Evolutionary conservation across 1,140 invertebrate genomes (phyloP).

Genomic region (Temnothorax longispinosus): DNA sequence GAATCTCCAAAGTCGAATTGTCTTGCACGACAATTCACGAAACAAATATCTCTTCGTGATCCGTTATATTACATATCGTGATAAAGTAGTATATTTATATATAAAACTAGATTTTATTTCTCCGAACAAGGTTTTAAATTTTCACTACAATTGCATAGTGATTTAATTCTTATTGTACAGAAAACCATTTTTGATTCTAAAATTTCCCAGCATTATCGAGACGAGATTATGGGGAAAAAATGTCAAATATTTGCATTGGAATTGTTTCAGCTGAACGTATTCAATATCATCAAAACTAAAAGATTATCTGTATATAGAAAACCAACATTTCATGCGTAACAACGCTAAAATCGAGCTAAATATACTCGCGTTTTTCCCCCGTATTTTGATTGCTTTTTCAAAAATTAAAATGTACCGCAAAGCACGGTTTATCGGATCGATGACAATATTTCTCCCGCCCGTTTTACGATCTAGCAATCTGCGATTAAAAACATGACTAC

Average conservation of each 20-base stretch:
- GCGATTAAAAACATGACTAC: not conserved
- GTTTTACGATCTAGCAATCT: not conserved
- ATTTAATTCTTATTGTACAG: not conserved
- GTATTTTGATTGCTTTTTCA: slow-evolving; percentile 2
- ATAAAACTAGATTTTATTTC: not conserved
- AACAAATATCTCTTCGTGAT: not conserved
- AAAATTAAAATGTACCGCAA: slow-evolving; percentile 14
- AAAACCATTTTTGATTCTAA: slow-evolving; percentile 4
- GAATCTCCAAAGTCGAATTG: not conserved
- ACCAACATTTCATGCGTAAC: not conserved
- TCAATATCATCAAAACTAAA: slow-evolving; percentile 15
- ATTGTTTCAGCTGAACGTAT: slow-evolving; percentile 22
- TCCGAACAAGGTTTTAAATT: not conserved
- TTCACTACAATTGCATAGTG: not conserved
- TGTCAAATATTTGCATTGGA: not conserved
- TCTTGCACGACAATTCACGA: not conserved
- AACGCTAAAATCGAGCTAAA: not conserved
- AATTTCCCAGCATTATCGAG: not conserved
- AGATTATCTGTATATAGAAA: not conserved
- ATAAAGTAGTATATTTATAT: not conserved
- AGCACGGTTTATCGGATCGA: not conserved
- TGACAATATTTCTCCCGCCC: not conserved
- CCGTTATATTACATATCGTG: not conserved
- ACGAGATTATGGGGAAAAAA: not conserved
- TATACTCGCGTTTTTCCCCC: not conserved